These are phyloP conservation scores for Mimumesa dahlbomi DNA, from an alignment of 2,888 invertebrate species.

Conservation along the genomic window DNA sequence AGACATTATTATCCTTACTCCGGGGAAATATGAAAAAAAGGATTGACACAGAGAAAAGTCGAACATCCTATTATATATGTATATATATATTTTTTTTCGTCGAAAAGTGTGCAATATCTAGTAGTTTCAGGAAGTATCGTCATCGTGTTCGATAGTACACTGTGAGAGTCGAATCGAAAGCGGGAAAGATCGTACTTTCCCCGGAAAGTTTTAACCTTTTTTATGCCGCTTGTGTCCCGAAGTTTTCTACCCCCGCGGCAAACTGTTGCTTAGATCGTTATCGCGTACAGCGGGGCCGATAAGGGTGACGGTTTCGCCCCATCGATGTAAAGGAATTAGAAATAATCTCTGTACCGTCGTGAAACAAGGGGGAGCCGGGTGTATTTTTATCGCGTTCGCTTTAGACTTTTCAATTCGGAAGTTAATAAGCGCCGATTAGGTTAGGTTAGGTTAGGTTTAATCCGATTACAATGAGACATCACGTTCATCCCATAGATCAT, in stretches of 20 bases:
- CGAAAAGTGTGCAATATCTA: neutral
- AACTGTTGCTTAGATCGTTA: conserved; percentile 77
- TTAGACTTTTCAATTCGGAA: conserved; percentile 49
- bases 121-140: conserved; percentile 7
- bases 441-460: too few species aligned
- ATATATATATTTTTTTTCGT: too few species aligned
- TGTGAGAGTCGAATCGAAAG: conserved; percentile 52
- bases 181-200: conserved; percentile 59
- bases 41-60: too few species aligned
- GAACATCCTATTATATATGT: too few species aligned
- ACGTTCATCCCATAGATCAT: conserved; percentile 10
- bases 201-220: conserved; percentile 64
- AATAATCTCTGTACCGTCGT: conserved; percentile 51
- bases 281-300: conserved; percentile 65
- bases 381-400: conserved; percentile 21
- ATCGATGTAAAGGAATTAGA: conserved; percentile 61
- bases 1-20: too few species aligned
- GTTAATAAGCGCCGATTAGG: conserved; percentile 32
- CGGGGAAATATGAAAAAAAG: too few species aligned
- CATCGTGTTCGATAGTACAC: neutral
- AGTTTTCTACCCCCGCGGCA: conserved; percentile 63
- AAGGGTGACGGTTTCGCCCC: conserved; percentile 50
- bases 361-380: conserved; percentile 5
- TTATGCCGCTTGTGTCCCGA: conserved; percentile 57
- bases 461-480: conserved; percentile 34